A percentile compares a stretch with the other conserved stretches of the same genome.
Conservation (phyloP, 2,113 vertebrate genomes). For the Gadus chalcogrammus region DNA sequence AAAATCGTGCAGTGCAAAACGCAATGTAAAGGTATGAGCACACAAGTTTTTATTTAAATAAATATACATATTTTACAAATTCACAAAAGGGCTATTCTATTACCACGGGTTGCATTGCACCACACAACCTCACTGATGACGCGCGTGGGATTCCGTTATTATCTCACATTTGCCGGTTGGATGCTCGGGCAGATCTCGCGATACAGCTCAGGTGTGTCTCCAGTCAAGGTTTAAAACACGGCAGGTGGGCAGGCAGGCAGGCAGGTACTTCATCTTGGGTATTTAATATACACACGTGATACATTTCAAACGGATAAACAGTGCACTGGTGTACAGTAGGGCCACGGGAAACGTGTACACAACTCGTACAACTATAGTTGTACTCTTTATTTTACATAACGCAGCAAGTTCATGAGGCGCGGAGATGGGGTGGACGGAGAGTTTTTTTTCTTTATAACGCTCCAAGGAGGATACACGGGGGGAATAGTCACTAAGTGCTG, state of each 20-base stretch:
- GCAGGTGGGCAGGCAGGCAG: constrained; percentile 3
- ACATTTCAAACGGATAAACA: too few species aligned
- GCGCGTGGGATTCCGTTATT: not conserved
- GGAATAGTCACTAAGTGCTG: constrained; percentile 46
- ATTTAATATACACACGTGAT: too few species aligned
- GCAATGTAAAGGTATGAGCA: constrained; percentile 17
- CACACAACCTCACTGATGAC: constrained; percentile 25
- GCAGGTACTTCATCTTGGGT: too few species aligned
- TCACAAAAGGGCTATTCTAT: constrained; percentile 20
- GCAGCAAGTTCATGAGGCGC: not conserved
- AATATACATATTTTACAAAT: constrained; percentile 87
- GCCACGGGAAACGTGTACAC: too few species aligned
- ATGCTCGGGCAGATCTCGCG: too few species aligned
- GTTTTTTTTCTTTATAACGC: too few species aligned
- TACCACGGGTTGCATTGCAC: not conserved
- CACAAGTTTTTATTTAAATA: constrained; percentile 90
- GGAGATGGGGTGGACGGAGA: not conserved
- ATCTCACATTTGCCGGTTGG: too few species aligned
- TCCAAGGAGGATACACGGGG: too few species aligned
- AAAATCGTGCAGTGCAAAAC: not conserved
- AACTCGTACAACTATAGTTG: too few species aligned
- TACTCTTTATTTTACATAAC: too few species aligned
- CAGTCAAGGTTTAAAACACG: constrained; percentile 18
- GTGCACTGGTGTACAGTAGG: not conserved
- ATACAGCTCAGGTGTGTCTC: not conserved